Evolutionary conservation across 1,140 invertebrate genomes (phyloP), one percentile per base, ranked within the genome.

Genomic region (Contarinia nasturtii): DNA sequence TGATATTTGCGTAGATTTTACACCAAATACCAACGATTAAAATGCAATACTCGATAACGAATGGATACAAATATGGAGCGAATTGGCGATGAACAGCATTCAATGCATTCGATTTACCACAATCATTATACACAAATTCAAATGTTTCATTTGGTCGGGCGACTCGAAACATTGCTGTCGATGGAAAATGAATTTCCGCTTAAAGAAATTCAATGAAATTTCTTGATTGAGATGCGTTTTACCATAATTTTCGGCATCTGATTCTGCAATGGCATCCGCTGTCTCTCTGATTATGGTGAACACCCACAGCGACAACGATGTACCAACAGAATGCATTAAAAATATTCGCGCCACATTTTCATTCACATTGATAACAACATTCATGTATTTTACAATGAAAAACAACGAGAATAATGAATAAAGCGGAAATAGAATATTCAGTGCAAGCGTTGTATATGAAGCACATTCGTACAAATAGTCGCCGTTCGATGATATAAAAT

Each of bases 311-410:
- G 76, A 79, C 2, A 83, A 58, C 53, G 75, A 78, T 45, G 77
- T 73, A 0, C 76, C 74, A 33, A 84, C 75, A 56, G 77, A 76
- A 55, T 83, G 80, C 80, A 82, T 82, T 22, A 82, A 64, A 4
- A 72, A 77, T 52, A 83, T 78, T 34, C 76, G 63, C n/a, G 75
- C 74, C 14, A 81, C 48, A 45, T 67, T 68, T 63, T 58, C 58
- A 44, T 58, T 58, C 42, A 48, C 27, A 44, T 53, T 41, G 49
- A 67, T 63, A 51, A 75, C 76, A 59, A 82, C 77, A 55, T 82
- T 82, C 2, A 78, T 81, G 58, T 81, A 82, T 60, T 83, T 83
- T 60, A 82, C 82, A 49, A 80, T 75, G 55, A 83, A 80, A 61
- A 74, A 82, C 2, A 82, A 65, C 51, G 80, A 73, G 33, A 79